phyloP scores from a whole-genome alignment of 1,140 invertebrate species.

The Semibalanus balanoides region DNA sequence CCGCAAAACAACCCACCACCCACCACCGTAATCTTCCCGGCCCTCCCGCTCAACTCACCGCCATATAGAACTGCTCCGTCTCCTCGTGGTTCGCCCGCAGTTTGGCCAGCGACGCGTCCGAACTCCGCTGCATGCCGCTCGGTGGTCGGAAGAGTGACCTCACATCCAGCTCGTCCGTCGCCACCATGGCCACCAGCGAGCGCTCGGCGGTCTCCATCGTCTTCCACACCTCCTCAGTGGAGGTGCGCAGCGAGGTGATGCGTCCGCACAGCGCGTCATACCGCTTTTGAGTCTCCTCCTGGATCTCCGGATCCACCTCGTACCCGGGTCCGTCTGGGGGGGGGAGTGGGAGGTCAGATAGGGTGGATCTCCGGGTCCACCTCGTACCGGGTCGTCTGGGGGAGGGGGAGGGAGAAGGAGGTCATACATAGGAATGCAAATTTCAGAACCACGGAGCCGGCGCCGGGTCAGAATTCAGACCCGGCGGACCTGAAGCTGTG shows the following conservation, averaged over 20 bases:
- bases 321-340: background rate
- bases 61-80: constrained; percentile 75
- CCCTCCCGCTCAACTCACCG: constrained; percentile 31
- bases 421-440: background rate
- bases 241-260: constrained; percentile 61
- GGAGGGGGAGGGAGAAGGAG: background rate
- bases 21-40: no score
- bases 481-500: no score
- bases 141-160: constrained; percentile 40
- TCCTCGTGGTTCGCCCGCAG: constrained; percentile 61
- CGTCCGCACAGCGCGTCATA: constrained; percentile 62
- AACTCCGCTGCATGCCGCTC: background rate
- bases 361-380: constrained; percentile 33
- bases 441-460: no score
- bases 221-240: constrained; percentile 92
- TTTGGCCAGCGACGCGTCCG: constrained; percentile 50
- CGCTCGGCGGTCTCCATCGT: constrained; percentile 85
- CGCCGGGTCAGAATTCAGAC: no score
- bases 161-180: constrained; percentile 60
- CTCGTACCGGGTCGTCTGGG: constrained; percentile 14
- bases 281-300: constrained; percentile 67
- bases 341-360: background rate
- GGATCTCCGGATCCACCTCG: constrained; percentile 29
- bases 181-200: constrained; percentile 68
- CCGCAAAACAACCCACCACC: no score